Evolutionary conservation across 2,797 vertebrate genomes (phyloP), one percentile per base, ranked within the genome.

Genomic region (Ptychadena robeensis): DNA sequence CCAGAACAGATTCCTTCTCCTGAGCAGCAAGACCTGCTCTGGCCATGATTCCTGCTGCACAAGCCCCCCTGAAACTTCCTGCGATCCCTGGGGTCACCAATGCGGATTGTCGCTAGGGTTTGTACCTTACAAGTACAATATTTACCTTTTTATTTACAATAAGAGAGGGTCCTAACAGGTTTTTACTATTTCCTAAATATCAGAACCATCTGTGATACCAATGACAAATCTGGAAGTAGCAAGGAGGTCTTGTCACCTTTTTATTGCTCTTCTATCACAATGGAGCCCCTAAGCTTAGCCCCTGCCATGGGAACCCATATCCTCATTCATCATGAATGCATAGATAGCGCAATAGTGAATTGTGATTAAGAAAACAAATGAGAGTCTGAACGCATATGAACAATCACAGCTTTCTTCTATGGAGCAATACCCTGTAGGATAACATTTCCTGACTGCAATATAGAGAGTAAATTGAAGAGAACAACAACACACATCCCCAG

Each of bases 301-400:
- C 12, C 73, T 64, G 9, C 40, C 34, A 59, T 64, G 30, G 40
- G 63, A 48, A 22, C n/a, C 28, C 28, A 2, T n/a, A n/a, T 53
- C 28, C 28, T 34, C 9, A 31, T 65, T 66, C 37, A 34, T 30
- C 7, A 1, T 0, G 22, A 25, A 37, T 37, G 66, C 34, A 27
- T 32, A 27, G 18, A 67, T 77, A 31, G 18, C 4, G 40, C 74
- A 67, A 44, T 34, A 48, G 61, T 32, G 22, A 61, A 48, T 77
- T 77, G 63, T 77, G 74, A 67, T 77, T 77, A 77, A 18, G 74
- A 48, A 77, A 77, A 77, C 74, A 77, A 67, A 77, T 77, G 59
- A 77, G 63, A 64, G 27, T 32, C 59, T 76, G 61, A 18, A n/a
- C 28, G 2, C 7, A 9, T 30, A 25, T 66, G 18, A 15, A 38